A percentile compares a stretch with the other conserved stretches of the same genome.
Evolutionary conservation across 2,113 vertebrate species (phyloP).

Genomic region (Neolamprologus kungweensis): DNA sequence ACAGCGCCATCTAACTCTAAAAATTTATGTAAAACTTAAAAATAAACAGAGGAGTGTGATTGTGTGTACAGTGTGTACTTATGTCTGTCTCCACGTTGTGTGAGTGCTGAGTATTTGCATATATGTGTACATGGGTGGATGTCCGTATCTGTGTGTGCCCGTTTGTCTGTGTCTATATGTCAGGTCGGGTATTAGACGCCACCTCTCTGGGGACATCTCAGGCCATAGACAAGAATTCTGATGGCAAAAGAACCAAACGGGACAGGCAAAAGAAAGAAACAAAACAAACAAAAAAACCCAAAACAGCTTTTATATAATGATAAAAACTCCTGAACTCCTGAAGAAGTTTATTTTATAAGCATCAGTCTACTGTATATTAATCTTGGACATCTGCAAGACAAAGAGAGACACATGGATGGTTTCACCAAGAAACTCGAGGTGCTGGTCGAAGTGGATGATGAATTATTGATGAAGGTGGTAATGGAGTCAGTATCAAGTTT

Average conservation of each 20-base stretch:
- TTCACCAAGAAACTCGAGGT: neutral
- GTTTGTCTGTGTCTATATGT: neutral
- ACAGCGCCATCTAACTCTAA: neutral
- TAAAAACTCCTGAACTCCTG: neutral
- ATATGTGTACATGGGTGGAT: neutral
- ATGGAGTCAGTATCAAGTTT: neutral
- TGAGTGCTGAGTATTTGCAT: neutral
- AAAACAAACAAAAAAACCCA: neutral
- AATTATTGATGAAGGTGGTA: slow-evolving; percentile 5
- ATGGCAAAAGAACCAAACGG: neutral
- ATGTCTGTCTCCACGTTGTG: neutral
- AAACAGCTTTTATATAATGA: neutral
- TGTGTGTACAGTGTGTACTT: neutral
- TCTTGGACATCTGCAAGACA: neutral
- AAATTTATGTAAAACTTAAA: neutral
- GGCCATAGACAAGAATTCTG: neutral
- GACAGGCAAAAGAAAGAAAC: accelerated
- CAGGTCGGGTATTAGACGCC: neutral
- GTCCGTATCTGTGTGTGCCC: neutral
- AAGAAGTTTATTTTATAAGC: neutral
- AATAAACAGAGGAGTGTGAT: neutral
- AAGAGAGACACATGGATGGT: neutral
- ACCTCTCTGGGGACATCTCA: neutral
- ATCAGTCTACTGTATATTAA: neutral
- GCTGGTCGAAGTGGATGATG: neutral